Conservation (phyloP, 2,888 invertebrate species). For the Clanis bilineata region DNA sequence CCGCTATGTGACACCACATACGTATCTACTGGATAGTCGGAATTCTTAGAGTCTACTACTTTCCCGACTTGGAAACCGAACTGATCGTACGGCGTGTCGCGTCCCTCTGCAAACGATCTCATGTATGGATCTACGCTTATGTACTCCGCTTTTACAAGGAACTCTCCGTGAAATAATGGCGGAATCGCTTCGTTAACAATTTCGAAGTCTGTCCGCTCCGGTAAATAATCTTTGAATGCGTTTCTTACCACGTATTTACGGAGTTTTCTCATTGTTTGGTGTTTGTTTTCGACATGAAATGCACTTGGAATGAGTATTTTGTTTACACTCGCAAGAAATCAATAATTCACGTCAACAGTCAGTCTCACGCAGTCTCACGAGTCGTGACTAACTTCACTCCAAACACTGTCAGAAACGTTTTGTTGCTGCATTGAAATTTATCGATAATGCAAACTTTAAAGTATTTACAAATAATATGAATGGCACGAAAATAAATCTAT, state of each 20-base stretch:
- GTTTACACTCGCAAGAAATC: background rate
- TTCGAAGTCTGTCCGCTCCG: slow-evolving; percentile 58
- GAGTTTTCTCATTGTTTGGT: slow-evolving; percentile 28
- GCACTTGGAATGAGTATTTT: background rate
- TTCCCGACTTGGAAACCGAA: slow-evolving; percentile 61
- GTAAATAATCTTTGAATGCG: slow-evolving; percentile 52
- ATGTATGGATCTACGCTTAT: slow-evolving; percentile 86
- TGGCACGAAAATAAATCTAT: too few relatives aligned
- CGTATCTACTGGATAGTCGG: slow-evolving; percentile 80
- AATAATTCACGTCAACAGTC: background rate
- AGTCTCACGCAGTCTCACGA: background rate
- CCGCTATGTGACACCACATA: slow-evolving; percentile 83
- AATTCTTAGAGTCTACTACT: slow-evolving; percentile 83
- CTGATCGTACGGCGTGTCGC: slow-evolving; percentile 42
- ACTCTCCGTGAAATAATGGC: slow-evolving; percentile 66
- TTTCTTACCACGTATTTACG: slow-evolving; percentile 41
- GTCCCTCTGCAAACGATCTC: slow-evolving; percentile 62
- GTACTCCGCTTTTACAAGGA: slow-evolving; percentile 82
- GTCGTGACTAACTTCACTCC: background rate
- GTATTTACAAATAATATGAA: too few relatives aligned
- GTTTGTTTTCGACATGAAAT: background rate
- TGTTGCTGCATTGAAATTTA: background rate
- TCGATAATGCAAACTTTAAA: too few relatives aligned
- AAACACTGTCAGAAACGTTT: background rate
- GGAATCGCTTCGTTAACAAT: slow-evolving; percentile 60